A percentile compares a stretch with the other conserved stretches of the same genome.
phyloP scores from a whole-genome alignment of 2,113 vertebrate genomes.

The Murina feae region DNA sequence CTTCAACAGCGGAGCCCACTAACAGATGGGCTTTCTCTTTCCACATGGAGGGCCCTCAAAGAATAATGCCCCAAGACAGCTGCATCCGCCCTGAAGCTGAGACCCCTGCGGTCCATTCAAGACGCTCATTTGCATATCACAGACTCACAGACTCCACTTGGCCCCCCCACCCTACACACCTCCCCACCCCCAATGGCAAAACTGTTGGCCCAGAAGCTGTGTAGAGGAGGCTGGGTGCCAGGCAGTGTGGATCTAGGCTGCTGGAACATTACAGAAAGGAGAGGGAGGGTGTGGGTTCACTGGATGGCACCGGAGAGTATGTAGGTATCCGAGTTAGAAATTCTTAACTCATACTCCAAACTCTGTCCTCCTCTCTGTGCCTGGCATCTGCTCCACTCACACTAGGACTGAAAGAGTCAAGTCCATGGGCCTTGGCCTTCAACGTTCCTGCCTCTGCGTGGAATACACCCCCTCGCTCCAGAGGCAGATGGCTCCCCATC shows the following conservation, averaged over 20 bases:
- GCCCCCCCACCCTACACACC: too few relatives aligned
- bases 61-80: background rate
- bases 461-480: background rate
- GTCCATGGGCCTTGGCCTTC: background rate
- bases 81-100: background rate
- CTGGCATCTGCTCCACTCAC: background rate
- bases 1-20: background rate
- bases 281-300: background rate
- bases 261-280: background rate
- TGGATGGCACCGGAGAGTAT: background rate
- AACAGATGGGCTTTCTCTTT: slow-evolving; percentile 6
- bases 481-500: too few relatives aligned
- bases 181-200: background rate
- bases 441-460: background rate
- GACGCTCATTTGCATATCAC: background rate
- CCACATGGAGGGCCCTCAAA: background rate
- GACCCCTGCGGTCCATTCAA: background rate
- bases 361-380: background rate
- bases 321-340: background rate
- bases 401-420: background rate
- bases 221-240: background rate
- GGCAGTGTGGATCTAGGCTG: background rate
- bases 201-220: background rate
- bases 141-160: background rate
- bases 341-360: background rate